phyloP scores from a whole-genome alignment of 2,113 vertebrate genomes.

The Bubalus kerabau region DNA sequence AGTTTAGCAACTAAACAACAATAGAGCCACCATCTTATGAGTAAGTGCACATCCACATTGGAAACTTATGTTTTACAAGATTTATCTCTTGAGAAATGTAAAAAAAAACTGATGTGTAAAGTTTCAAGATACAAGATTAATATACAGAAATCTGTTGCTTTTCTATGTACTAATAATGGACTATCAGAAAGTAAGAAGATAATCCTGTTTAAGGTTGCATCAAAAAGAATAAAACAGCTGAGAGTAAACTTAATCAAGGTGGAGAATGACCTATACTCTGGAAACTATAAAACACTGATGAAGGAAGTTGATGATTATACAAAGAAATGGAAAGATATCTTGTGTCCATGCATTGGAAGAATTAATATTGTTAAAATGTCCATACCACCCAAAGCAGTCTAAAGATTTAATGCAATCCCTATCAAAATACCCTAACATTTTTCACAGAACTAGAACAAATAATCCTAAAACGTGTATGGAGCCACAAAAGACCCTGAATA shows the following conservation, averaged over 20 bases:
- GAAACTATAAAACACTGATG: neutral
- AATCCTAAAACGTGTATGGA: neutral
- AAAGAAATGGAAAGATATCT: neutral
- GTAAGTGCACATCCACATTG: neutral
- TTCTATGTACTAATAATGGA: neutral
- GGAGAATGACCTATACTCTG: neutral
- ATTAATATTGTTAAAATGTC: neutral
- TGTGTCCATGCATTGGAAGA: neutral
- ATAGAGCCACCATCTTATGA: neutral
- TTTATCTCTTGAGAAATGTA: neutral
- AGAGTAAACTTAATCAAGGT: neutral
- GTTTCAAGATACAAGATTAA: neutral
- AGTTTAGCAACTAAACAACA: neutral
- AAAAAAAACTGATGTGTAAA: neutral
- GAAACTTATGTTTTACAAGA: neutral
- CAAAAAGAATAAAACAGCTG: neutral
- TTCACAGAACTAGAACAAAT: neutral
- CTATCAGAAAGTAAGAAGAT: neutral
- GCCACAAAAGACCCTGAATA: neutral
- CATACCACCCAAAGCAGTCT: neutral
- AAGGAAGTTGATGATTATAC: neutral
- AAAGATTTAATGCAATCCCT: neutral
- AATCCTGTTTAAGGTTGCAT: neutral
- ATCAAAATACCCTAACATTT: neutral
- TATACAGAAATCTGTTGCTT: neutral